Conservation (phyloP, 2,888 invertebrate species). For the Euplexia lucipara region DNA sequence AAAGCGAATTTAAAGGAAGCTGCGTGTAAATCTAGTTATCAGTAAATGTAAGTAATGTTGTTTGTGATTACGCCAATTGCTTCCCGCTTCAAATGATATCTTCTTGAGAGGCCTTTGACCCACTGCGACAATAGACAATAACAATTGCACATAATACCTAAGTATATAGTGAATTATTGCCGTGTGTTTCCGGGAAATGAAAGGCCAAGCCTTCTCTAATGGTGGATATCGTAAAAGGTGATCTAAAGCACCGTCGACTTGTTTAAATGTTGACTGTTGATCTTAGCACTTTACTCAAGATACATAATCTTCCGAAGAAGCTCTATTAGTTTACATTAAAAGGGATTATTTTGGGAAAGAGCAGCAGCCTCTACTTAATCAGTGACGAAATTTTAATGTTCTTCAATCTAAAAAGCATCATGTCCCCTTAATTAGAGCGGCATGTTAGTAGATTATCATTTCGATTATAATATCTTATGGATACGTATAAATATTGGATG, state of each 20-base stretch:
- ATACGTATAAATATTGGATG: slow-evolving; percentile 11
- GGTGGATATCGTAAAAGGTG: slow-evolving; percentile 39
- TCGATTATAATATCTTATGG: slow-evolving; percentile 17
- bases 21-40: slow-evolving; percentile 48
- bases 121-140: slow-evolving; percentile 37
- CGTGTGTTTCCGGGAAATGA: slow-evolving; percentile 40
- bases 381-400: neutral
- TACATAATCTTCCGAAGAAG: slow-evolving; percentile 4
- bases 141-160: slow-evolving; percentile 27
- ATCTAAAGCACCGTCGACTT: slow-evolving; percentile 10
- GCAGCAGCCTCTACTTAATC: neutral
- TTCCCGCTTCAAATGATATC: slow-evolving; percentile 49
- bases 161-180: slow-evolving; percentile 28
- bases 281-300: slow-evolving; percentile 8
- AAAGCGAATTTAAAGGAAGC: slow-evolving; percentile 40
- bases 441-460: neutral
- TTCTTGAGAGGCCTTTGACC: slow-evolving; percentile 55
- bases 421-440: slow-evolving; percentile 1
- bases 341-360: neutral
- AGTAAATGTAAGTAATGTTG: slow-evolving; percentile 43
- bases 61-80: slow-evolving; percentile 43
- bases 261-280: slow-evolving; percentile 32
- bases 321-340: neutral
- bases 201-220: slow-evolving; percentile 25
- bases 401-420: neutral